phyloP scores from a whole-genome alignment of 1,140 invertebrate species.

The Drosophila ercepeae region DNA sequence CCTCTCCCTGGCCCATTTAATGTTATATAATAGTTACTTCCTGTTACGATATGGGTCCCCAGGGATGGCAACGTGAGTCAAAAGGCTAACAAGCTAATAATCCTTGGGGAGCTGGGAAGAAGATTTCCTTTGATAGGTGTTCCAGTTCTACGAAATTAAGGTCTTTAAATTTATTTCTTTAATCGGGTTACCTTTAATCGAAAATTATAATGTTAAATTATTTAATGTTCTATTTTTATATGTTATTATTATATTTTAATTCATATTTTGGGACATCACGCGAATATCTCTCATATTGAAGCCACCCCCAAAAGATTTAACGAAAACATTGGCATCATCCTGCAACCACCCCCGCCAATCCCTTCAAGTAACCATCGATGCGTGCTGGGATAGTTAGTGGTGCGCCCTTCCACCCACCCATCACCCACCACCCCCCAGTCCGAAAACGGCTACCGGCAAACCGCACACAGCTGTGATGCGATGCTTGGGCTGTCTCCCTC shows the following conservation, averaged over 20 bases:
- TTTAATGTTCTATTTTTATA: background rate
- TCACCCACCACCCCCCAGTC: background rate
- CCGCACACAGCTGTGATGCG: slow-evolving; percentile 59
- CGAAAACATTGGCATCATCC: background rate
- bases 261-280: background rate
- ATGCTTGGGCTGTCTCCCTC: background rate
- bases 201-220: no score
- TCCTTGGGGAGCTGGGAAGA: background rate
- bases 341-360: background rate
- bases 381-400: slow-evolving; percentile 30
- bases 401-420: background rate
- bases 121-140: background rate
- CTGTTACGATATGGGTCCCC: slow-evolving; percentile 37
- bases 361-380: background rate
- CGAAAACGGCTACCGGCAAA: slow-evolving; percentile 56
- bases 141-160: background rate
- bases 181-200: no score
- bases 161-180: background rate
- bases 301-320: background rate
- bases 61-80: slow-evolving; percentile 53
- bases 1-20: slow-evolving; percentile 48
- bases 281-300: slow-evolving; percentile 3
- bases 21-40: slow-evolving; percentile 71
- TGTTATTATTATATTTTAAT: background rate
- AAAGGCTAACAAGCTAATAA: slow-evolving; percentile 17